Conservation (phyloP, 2,888 invertebrate genomes). For the Hirtodrosophila trivittata region DNA sequence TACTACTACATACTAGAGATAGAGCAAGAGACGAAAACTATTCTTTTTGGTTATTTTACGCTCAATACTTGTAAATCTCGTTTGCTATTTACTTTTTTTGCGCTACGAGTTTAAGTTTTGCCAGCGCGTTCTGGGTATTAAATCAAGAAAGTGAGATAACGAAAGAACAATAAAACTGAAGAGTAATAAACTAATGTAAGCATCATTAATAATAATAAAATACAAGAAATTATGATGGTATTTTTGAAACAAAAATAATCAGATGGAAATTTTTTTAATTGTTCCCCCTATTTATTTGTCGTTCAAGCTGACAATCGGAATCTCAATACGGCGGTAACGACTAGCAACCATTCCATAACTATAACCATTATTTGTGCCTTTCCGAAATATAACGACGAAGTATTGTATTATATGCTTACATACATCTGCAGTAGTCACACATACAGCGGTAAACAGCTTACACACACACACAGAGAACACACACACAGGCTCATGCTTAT, state of each 20-base stretch:
- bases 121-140: constrained; percentile 21
- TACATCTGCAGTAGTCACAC: constrained; percentile 13
- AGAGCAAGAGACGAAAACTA: constrained; percentile 28
- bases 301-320: constrained; percentile 65
- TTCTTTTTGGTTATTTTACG: constrained; percentile 42
- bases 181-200: too few species aligned
- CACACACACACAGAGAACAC: constrained; percentile 9
- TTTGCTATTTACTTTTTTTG: constrained; percentile 43
- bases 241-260: not conserved
- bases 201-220: too few species aligned
- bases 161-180: not conserved
- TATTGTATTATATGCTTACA: constrained; percentile 42
- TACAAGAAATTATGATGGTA: not conserved
- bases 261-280: not conserved
- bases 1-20: not conserved
- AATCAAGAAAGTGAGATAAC: not conserved
- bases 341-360: constrained; percentile 47
- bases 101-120: constrained; percentile 17
- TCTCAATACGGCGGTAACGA: constrained; percentile 68
- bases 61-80: constrained; percentile 77
- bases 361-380: constrained; percentile 78
- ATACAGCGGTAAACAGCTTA: constrained; percentile 30
- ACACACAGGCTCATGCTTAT: constrained; percentile 8
- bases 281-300: not conserved
- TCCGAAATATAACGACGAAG: constrained; percentile 74